A percentile compares a stretch with the other conserved stretches of the same genome.
These are phyloP conservation scores for Drosophila funebris DNA, from an alignment of 1,140 invertebrate genomes.

Conservation along the genomic window DNA sequence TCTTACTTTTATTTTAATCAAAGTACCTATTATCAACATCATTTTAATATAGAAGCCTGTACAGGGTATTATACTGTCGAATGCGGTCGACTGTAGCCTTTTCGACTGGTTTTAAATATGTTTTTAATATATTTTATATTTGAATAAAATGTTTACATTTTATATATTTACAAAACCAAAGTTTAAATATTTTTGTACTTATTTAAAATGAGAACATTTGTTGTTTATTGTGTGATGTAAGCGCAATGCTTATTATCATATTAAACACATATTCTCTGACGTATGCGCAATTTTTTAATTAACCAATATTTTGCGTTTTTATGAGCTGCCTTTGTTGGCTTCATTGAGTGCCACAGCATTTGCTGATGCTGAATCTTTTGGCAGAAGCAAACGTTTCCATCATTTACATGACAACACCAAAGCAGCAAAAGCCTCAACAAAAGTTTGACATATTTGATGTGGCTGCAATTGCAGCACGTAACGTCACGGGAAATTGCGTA, in stretches of 20 bases:
- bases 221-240: conserved; percentile 55
- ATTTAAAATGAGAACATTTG: conserved; percentile 65
- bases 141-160: background rate
- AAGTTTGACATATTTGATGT: conserved; percentile 62
- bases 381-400: background rate
- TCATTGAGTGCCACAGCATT: background rate
- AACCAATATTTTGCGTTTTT: conserved; percentile 49
- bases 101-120: too few relatives aligned
- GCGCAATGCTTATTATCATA: conserved; percentile 49
- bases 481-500: conserved; percentile 60
- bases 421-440: conserved; percentile 11
- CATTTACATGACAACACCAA: conserved; percentile 47
- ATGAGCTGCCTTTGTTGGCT: conserved; percentile 52
- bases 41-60: too few relatives aligned
- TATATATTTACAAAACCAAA: too few relatives aligned
- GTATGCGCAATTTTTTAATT: conserved; percentile 79
- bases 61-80: too few relatives aligned
- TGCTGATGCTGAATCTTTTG: background rate
- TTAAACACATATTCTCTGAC: conserved; percentile 53
- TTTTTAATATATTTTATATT: too few relatives aligned
- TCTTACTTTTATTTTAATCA: too few relatives aligned
- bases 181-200: conserved; percentile 15
- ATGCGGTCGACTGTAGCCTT: too few relatives aligned
- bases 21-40: too few relatives aligned
- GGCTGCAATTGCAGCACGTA: conserved; percentile 74